Percentiles rank a stretch among this genome's conserved stretches.
Evolutionary conservation across 2,888 invertebrate genomes (phyloP).

Genomic region (Sclerodermus sp.): DNA sequence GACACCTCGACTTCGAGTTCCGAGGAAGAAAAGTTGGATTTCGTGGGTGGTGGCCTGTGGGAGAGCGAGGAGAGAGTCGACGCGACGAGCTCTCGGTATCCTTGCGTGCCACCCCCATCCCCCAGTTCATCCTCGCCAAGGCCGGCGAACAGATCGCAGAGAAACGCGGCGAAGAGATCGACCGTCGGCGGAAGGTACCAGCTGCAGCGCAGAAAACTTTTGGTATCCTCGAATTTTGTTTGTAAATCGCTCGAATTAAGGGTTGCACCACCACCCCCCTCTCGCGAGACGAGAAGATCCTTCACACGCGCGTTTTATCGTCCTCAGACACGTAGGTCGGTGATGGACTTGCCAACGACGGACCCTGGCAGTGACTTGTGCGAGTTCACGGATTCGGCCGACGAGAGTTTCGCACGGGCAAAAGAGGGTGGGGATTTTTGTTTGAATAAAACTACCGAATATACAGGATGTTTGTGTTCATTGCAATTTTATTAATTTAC

Average conservation of each 20-base stretch:
- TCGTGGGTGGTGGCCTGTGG: slow-evolving; percentile 10
- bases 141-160: slow-evolving; percentile 20
- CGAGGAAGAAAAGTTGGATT: slow-evolving; percentile 57
- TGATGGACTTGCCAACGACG: slow-evolving; percentile 64
- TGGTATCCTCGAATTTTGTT: slow-evolving; percentile 19
- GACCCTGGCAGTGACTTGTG: slow-evolving; percentile 69
- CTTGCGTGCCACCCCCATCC: slow-evolving; percentile 71
- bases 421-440: slow-evolving; percentile 14
- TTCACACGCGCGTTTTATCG: no score
- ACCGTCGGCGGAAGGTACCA: slow-evolving; percentile 23
- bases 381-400: slow-evolving; percentile 60
- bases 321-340: slow-evolving; percentile 49
- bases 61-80: slow-evolving; percentile 2
- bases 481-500: no score
- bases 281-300: no score
- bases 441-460: no score
- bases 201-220: slow-evolving; percentile 28
- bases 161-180: slow-evolving; percentile 24
- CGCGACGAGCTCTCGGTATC: slow-evolving; percentile 44
- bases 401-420: slow-evolving; percentile 58
- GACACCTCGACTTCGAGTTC: slow-evolving; percentile 75
- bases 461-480: no score
- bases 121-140: slow-evolving; percentile 62
- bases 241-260: neutral
- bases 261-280: no score